Base-by-base conservation (phyloP, 1,140 invertebrate genomes). In the Philaenus spumarius region DNA sequence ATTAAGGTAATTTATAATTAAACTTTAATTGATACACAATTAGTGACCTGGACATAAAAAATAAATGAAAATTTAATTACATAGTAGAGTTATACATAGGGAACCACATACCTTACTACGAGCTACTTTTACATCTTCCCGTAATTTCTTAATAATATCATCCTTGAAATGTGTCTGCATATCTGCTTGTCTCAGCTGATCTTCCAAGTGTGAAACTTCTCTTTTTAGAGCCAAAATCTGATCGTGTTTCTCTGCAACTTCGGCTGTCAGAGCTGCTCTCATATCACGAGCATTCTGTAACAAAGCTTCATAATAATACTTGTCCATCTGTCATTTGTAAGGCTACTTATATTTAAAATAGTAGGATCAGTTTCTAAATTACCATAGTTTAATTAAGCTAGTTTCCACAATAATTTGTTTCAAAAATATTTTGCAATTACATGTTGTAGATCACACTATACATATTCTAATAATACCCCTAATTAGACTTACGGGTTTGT, bases 61-160 rank as follows among this genome's bases (percentile, higher is more conserved):
- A n/a, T n/a, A n/a, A n/a, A n/a, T n/a, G n/a, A n/a, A n/a, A n/a
- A n/a, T n/a, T n/a, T n/a, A n/a, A n/a, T n/a, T n/a, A n/a, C n/a
- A n/a, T n/a, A n/a, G n/a, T n/a, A n/a, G n/a, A n/a, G n/a, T n/a
- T n/a, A n/a, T n/a, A n/a, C n/a, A n/a, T n/a, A n/a, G n/a, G n/a
- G n/a, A n/a, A 14, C 22, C 4, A 20, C 17, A 22, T n/a, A 66
- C 64, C 60, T 66, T 66, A n/a, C 60, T 61, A 40, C 60, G 54
- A 15, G 60, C 64, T 3, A 62, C 26, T 58, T 76, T 77, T 3
- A 76, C 60, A 64, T 77, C 72, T 62, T 77, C 77, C 17, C 77
- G 67, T 67, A 81, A 66, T 62, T 78, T 72, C 61, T 74, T 77
- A 51, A 80, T 80, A 46, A 80, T 72, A 50, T 78, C 73, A 48